Evolutionary conservation across 2,888 invertebrate species (phyloP), one percentile per base, ranked within the genome.

Genomic region (Abscondita cerata): DNA sequence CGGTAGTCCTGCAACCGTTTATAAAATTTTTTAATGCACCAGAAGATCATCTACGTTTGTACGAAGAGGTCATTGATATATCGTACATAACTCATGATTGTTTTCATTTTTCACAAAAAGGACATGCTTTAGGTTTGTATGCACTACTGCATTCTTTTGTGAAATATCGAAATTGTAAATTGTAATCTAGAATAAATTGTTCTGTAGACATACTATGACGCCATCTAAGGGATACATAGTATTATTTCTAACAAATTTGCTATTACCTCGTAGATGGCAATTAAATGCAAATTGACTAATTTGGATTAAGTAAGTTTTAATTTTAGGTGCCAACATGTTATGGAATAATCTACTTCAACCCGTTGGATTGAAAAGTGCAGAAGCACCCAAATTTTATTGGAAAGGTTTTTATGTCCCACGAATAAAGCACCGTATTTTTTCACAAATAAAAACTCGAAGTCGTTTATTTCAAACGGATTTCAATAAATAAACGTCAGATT

Each of bases 31-130:
- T 90, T 79, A 89, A 90, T 80, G 87, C 84, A 5, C 84, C 85
- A 1, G 71, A 76, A 11, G 81, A 85, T 74, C 81, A 81, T 1
- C 67, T 62, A 2, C 73, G 70, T 31, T 69, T 75, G 60, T 75
- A 71, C 36, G 77, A 80, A 52, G 84, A 85, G 72, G 87, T 86
- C 72, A 87, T 90, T 46, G 89, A 90, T 79, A 84, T 86, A 74
- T 88, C 85, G 36, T 87, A 87, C 77, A 87, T 90, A 72, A 89
- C 90, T 1, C 86, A 90, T 74, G 90, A 91, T 76, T 90, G 91
- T 80, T 91, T 91, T 78, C 90, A 91, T 80, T 90, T 91, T 81
- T 90, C 90, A 56, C 90, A 91, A 80, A 90, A 89, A 77, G 90
- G 90, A n/a, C 89, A 90, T 65, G 90, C 90, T 1, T 76, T 90